phyloP scores from a whole-genome alignment of 2,888 invertebrate species.

The Timandra comae region DNA sequence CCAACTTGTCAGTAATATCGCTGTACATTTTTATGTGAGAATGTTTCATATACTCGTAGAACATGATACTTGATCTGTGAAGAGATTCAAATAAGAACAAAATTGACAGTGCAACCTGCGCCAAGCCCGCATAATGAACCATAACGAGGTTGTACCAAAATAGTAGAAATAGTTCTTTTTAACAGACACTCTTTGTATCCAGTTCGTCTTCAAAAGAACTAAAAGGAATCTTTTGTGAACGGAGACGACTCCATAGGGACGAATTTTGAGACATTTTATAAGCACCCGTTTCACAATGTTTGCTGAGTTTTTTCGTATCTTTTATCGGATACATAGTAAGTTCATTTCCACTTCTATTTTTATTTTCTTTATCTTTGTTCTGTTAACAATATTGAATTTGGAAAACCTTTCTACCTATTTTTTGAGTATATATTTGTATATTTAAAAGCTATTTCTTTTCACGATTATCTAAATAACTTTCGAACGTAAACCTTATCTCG shows the following conservation, averaged over 20 bases:
- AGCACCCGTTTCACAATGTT: constrained; percentile 15
- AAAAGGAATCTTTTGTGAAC: constrained; percentile 31
- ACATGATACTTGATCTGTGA: no score
- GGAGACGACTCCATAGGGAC: constrained; percentile 19
- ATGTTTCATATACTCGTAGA: no score
- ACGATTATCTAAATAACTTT: background rate
- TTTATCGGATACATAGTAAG: constrained; percentile 1
- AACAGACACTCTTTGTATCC: constrained; percentile 35
- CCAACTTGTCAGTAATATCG: no score
- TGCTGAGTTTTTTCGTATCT: constrained; percentile 9
- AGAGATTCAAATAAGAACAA: no score
- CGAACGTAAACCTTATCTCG: background rate
- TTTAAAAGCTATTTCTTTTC: no score
- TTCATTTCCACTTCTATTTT: background rate
- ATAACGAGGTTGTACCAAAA: constrained; percentile 21
- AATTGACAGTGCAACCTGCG: constrained; percentile 5
- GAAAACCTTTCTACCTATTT: no score
- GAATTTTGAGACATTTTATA: constrained; percentile 28
- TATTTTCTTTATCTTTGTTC: background rate
- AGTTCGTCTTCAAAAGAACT: constrained; percentile 23
- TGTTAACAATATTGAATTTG: background rate
- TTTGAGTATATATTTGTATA: no score
- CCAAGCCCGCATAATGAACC: constrained; percentile 24
- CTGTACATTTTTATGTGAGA: no score
- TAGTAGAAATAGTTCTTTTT: constrained; percentile 19